Evolutionary conservation across 2,888 invertebrate species (phyloP), one percentile per base, ranked within the genome.

Genomic region (Ectemnius lituratus): DNA sequence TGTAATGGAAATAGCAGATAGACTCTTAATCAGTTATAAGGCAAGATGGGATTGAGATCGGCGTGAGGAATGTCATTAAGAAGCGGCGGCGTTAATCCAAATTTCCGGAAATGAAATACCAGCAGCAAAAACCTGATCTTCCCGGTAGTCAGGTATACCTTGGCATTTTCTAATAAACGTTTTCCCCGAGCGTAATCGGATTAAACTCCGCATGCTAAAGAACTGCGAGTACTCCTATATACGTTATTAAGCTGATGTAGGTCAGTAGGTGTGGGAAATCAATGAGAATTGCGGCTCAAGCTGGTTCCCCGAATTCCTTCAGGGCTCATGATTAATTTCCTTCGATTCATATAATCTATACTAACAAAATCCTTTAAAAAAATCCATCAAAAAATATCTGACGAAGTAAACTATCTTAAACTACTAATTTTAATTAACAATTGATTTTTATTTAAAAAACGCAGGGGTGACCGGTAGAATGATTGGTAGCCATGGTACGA

Each of bases 401-500:
- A 1, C 3, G 3, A 0, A 2, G 2, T 3, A 23, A 23, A 23
- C 3, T 23, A 2, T 23, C 3, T 23, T 23, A 23, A 2, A 23
- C 3, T 23, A 23, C 23, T 23, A 23, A 2, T 23, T 23, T 37
- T 8, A 37, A 11, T 37, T 37, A 37, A 37, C 0, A 1, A 52
- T 2, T 52, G 52, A 49, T 14, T 70, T 65, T 13, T 57, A 23
- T 23, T 23, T 23, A 0, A 23, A 23, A 23, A 23, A 80, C 77
- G 69, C 71, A 65, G 18, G 61, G 62, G 47, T 47, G 65, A 68
- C 27, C 60, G 72, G 70, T 60, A 86, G 79, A 81, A 87, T 86
- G 87, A 84, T 78, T 16, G 0, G 80, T 75, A 85, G 81, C 76
- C 83, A 88, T 88, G 88, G 83, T 78, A 76, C 81, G 81, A 79